Evolutionary conservation across 2,888 invertebrate species (phyloP).

Genomic region (Pteria penguin): DNA sequence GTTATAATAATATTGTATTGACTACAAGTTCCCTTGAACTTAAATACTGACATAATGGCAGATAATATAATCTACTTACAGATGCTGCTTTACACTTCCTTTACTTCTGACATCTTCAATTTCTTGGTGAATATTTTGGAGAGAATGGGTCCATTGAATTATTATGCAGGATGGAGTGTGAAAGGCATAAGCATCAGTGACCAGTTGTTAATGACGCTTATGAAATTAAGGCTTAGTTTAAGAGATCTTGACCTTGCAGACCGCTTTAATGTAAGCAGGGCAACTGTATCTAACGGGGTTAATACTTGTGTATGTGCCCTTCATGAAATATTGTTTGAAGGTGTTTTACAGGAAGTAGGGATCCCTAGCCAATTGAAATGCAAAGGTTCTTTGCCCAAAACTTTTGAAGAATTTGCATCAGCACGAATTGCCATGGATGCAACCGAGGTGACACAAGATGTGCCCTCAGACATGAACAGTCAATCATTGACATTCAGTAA

Average conservation of each 20-base stretch:
- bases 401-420: background rate
- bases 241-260: background rate
- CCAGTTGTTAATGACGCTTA: background rate
- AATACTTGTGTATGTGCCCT: background rate
- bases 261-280: background rate
- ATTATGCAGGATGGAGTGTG: background rate
- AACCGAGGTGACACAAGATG: background rate
- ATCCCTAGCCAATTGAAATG: background rate
- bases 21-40: too few species aligned
- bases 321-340: background rate
- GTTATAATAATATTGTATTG: too few species aligned
- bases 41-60: too few species aligned
- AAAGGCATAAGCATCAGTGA: background rate
- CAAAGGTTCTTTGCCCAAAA: conserved; percentile 5
- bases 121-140: too few species aligned
- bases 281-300: background rate
- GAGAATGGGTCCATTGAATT: background rate
- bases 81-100: background rate
- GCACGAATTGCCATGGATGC: background rate
- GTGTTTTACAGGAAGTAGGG: background rate
- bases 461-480: background rate
- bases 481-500: background rate
- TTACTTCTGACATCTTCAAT: background rate
- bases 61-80: too few species aligned
- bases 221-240: background rate